Evolutionary conservation across 2,888 invertebrate species (phyloP).

Genomic region (Willowsia nigromaculata): DNA sequence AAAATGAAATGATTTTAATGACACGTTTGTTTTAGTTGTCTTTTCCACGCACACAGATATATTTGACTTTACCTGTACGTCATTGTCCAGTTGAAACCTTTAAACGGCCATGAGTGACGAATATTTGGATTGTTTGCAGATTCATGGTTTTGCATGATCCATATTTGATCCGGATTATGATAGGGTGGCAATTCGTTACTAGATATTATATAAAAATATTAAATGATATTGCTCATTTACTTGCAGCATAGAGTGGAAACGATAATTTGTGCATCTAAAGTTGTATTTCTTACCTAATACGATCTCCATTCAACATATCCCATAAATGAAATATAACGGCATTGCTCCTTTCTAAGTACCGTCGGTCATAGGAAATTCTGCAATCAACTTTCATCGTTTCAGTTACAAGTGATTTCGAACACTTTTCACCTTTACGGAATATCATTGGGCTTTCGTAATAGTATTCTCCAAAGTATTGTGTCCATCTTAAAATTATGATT

Average conservation of each 20-base stretch:
- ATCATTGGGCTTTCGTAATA: neutral
- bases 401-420: neutral
- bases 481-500: neutral
- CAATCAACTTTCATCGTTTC: neutral
- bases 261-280: neutral
- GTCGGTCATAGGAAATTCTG: neutral
- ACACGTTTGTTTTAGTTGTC: neutral
- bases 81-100: conserved; percentile 37
- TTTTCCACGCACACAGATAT: too few relatives aligned
- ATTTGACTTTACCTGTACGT: neutral
- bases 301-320: neutral
- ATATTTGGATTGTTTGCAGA: neutral
- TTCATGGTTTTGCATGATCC: neutral
- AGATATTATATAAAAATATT: neutral
- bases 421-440: neutral
- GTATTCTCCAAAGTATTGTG: neutral
- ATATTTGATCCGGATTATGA: neutral
- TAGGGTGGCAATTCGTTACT: neutral
- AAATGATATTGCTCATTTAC: neutral
- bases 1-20: neutral
- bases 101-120: neutral
- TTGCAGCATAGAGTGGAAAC: neutral
- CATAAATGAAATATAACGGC: neutral
- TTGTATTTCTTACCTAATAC: neutral
- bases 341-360: neutral